These are phyloP conservation scores for Notoglanidium macrostoma DNA, from an alignment of 2,797 vertebrate species.

Conservation along the genomic window DNA sequence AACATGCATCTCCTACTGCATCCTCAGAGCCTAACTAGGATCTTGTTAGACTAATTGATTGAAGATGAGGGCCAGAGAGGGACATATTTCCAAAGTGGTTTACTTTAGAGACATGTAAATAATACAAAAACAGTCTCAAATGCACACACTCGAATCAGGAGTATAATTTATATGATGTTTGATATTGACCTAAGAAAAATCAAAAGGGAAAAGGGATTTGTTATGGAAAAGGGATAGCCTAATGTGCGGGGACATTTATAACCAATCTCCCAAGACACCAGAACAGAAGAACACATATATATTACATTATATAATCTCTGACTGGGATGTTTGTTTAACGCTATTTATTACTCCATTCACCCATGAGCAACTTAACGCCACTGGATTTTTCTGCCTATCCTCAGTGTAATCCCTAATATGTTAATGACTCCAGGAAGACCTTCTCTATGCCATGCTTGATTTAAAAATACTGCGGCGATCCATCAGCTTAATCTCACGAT, in stretches of 20 bases:
- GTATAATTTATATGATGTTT: constrained; percentile 8
- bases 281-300: neutral
- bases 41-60: constrained; percentile 61
- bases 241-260: neutral
- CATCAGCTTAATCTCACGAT: constrained; percentile 26
- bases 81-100: constrained; percentile 34
- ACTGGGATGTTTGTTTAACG: constrained; percentile 21
- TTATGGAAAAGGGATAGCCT: neutral
- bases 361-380: constrained; percentile 15
- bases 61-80: constrained; percentile 58
- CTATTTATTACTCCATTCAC: constrained; percentile 33
- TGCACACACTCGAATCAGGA: neutral
- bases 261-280: neutral
- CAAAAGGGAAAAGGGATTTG: neutral
- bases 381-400: neutral
- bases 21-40: constrained; percentile 56
- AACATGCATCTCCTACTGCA: constrained; percentile 53
- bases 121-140: constrained; percentile 25
- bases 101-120: constrained; percentile 54
- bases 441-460: neutral
- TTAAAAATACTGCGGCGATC: constrained; percentile 15
- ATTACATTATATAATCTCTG: neutral
- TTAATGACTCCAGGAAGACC: constrained; percentile 5
- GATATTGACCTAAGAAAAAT: constrained; percentile 13
- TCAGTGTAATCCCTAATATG: constrained; percentile 39